Percentiles rank a stretch among this genome's conserved stretches.
Evolutionary conservation across 1,140 invertebrate genomes (phyloP).

Genomic region (Holotrichia oblita): DNA sequence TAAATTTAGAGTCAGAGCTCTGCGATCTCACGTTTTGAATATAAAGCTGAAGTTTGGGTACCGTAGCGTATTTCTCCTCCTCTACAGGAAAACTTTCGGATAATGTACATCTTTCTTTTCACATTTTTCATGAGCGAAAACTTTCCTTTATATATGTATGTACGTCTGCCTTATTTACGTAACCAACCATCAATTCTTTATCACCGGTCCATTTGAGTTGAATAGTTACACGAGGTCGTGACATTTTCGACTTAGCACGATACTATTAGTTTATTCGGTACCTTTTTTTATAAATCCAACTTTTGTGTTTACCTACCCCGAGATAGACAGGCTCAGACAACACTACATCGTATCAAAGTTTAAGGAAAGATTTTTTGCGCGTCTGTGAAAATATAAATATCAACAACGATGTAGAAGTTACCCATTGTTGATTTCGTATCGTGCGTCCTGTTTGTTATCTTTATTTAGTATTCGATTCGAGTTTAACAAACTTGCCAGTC

Average conservation of each 20-base stretch:
- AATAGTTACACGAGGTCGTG: not conserved
- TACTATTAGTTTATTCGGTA: conserved; percentile 23
- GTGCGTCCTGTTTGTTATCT: not conserved
- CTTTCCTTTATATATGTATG: not conserved
- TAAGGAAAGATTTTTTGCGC: not conserved
- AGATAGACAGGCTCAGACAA: conserved; percentile 3
- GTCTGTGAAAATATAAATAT: conserved; percentile 20
- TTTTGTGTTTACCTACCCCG: not conserved
- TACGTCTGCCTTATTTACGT: conserved; percentile 8
- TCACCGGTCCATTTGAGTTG: conserved; percentile 7
- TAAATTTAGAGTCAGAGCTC: too few relatives aligned
- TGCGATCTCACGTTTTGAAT: not conserved
- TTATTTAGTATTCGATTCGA: too few relatives aligned
- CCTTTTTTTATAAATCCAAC: not conserved
- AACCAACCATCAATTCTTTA: conserved; percentile 25
- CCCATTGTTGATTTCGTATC: not conserved
- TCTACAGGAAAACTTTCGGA: not conserved
- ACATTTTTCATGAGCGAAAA: conserved; percentile 1
- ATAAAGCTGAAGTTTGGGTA: not conserved
- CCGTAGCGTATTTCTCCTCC: not conserved
- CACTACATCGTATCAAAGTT: not conserved
- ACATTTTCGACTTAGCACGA: conserved; percentile 22
- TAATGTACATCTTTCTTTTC: not conserved
- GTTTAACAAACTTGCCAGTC: too few relatives aligned
- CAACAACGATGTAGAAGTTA: not conserved